phyloP scores from a whole-genome alignment of 2,113 vertebrate species.

The Xerus inauris region DNA sequence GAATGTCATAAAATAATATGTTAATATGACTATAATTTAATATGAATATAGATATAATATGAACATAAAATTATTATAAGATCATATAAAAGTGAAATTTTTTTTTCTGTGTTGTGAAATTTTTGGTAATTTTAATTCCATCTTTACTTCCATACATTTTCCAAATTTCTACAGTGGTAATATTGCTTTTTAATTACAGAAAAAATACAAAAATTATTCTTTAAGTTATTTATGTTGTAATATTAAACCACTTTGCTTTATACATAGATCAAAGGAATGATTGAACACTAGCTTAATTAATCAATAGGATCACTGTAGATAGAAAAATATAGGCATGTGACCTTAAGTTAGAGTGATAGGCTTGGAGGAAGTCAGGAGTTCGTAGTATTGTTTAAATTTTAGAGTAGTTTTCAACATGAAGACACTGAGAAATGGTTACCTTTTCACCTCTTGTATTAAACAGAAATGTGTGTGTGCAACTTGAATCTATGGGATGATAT shows the following conservation, averaged over 20 bases:
- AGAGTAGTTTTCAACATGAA: constrained; percentile 52
- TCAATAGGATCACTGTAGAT: not conserved
- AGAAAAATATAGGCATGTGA: not conserved
- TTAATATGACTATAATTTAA: not conserved
- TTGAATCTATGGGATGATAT: constrained; percentile 72
- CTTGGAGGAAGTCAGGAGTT: not conserved
- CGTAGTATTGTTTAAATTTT: constrained; percentile 18
- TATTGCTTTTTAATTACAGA: not conserved
- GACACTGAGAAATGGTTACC: constrained; percentile 68
- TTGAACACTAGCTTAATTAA: constrained; percentile 13
- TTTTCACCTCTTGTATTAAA: constrained; percentile 76
- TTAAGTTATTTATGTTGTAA: not conserved
- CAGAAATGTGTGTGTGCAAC: constrained; percentile 49
- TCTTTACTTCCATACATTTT: not conserved
- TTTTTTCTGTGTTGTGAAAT: not conserved
- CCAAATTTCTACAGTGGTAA: not conserved
- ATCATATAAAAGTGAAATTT: not conserved
- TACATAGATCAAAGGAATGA: not conserved
- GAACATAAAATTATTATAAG: not conserved
- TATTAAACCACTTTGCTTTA: not conserved
- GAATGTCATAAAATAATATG: not conserved
- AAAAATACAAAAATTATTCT: not conserved
- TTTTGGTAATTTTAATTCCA: constrained; percentile 8
- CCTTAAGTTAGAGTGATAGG: constrained; percentile 31
- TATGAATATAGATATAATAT: not conserved